Conservation (phyloP, 92 coral and sea anemone genomes). For the Parazoanthus swiftii region DNA sequence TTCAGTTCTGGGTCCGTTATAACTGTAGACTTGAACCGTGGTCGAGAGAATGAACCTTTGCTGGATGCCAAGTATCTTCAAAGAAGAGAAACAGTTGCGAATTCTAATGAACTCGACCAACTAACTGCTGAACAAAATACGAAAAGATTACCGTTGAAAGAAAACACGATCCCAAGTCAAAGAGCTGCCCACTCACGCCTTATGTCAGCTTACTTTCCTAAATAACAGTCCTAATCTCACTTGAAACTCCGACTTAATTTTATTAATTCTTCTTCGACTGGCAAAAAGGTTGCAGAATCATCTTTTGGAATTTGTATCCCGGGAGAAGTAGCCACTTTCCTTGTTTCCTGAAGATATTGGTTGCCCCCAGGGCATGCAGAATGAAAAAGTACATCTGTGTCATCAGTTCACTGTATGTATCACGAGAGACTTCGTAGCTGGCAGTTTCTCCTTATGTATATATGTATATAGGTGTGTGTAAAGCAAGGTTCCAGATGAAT, state of each 20-base stretch:
- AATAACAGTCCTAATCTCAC: neutral
- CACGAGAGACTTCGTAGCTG: neutral
- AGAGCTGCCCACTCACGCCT: slow-evolving; percentile 66
- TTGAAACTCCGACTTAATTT: neutral
- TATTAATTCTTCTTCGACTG: too few relatives aligned
- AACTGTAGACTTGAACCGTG: slow-evolving; percentile 49
- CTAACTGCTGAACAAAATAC: slow-evolving; percentile 23
- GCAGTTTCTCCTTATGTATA: neutral
- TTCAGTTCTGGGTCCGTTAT: slow-evolving; percentile 21
- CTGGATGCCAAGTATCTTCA: slow-evolving; percentile 90
- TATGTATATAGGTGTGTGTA: neutral
- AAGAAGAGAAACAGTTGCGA: slow-evolving; percentile 46
- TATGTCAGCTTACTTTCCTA: slow-evolving; percentile 95
- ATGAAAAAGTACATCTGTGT: neutral
- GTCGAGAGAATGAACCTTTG: slow-evolving; percentile 75
- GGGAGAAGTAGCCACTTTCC: neutral
- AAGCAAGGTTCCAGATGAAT: neutral
- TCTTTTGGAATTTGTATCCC: neutral
- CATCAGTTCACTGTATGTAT: neutral
- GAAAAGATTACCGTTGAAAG: slow-evolving; percentile 29
- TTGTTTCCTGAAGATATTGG: neutral
- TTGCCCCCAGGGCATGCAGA: neutral
- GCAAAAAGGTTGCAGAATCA: neutral
- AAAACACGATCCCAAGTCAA: slow-evolving; percentile 33
- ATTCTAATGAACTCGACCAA: slow-evolving; percentile 23